Percentiles rank a stretch among this genome's conserved stretches.
Evolutionary conservation across 2,797 vertebrate species (phyloP).

Genomic region (Megaceryle alcyon): DNA sequence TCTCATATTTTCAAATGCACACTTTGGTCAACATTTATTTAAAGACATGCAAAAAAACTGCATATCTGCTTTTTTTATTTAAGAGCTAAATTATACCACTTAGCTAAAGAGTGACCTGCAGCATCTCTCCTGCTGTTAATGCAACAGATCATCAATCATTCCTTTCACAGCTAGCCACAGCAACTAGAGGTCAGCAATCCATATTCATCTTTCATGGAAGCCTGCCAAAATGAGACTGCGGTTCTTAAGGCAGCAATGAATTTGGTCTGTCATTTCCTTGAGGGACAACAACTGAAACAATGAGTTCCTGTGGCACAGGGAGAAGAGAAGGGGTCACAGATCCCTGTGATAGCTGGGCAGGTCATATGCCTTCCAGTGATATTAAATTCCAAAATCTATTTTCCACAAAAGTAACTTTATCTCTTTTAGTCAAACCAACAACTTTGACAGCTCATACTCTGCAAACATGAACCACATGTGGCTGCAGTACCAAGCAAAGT

Average conservation of each 20-base stretch:
- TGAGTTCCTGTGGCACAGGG: background rate
- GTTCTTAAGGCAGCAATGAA: background rate
- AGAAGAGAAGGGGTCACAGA: background rate
- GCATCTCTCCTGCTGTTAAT: slow-evolving; percentile 21
- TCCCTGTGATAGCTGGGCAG: background rate
- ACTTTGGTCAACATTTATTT: background rate
- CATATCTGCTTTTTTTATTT: background rate
- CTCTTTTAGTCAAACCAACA: background rate
- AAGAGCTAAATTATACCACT: background rate
- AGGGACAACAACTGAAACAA: background rate
- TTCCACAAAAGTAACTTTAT: background rate
- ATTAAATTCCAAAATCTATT: background rate
- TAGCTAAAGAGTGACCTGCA: slow-evolving; percentile 15
- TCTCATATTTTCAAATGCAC: background rate
- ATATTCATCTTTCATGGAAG: background rate
- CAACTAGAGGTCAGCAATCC: slow-evolving; percentile 9
- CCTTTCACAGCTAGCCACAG: background rate
- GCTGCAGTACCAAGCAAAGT: background rate
- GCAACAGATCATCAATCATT: slow-evolving; percentile 33
- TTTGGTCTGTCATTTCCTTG: background rate
- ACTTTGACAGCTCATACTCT: background rate
- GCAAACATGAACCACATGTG: fast-evolving
- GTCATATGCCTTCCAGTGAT: background rate
- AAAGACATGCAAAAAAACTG: background rate
- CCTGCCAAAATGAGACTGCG: background rate